These are phyloP conservation scores for Puntigrus tetrazona DNA, from an alignment of 2,113 vertebrate species.

Conservation along the genomic window DNA sequence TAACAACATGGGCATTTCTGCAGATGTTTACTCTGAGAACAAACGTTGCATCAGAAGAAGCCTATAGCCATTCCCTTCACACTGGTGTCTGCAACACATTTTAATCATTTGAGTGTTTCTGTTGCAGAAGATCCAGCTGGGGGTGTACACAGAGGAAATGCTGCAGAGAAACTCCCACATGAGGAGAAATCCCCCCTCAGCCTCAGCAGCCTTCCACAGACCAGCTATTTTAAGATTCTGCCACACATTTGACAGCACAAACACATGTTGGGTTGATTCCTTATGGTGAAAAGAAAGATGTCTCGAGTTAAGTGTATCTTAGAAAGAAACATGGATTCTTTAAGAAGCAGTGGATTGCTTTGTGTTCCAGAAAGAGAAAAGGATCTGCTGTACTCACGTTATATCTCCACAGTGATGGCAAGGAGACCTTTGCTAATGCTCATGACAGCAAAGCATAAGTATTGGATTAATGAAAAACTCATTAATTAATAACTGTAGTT, in stretches of 20 bases:
- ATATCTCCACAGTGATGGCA: background rate
- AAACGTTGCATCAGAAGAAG: constrained; percentile 52
- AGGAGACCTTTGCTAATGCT: background rate
- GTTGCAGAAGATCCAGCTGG: constrained; percentile 53
- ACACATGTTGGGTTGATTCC: constrained; percentile 34
- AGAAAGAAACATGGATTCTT: constrained; percentile 56
- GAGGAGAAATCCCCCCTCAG: constrained; percentile 23
- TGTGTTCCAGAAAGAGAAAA: constrained; percentile 44
- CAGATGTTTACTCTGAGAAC: constrained; percentile 35
- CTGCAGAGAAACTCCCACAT: constrained; percentile 66
- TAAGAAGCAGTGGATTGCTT: constrained; percentile 58
- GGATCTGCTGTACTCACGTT: background rate
- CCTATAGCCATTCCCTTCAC: constrained; percentile 49
- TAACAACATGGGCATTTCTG: background rate
- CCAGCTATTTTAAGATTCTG: constrained; percentile 52
- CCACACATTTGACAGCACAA: background rate
- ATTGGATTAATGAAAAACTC: background rate
- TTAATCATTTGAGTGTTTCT: background rate
- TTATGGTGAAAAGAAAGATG: constrained; percentile 10
- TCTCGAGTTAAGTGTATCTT: constrained; percentile 40
- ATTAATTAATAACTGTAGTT: background rate
- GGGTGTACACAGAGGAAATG: constrained; percentile 56
- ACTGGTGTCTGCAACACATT: constrained; percentile 43
- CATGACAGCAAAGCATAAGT: background rate
- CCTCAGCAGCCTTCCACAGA: constrained; percentile 49